Conservation (phyloP, 2,888 invertebrate genomes). For the Xestia ashworthii region DNA sequence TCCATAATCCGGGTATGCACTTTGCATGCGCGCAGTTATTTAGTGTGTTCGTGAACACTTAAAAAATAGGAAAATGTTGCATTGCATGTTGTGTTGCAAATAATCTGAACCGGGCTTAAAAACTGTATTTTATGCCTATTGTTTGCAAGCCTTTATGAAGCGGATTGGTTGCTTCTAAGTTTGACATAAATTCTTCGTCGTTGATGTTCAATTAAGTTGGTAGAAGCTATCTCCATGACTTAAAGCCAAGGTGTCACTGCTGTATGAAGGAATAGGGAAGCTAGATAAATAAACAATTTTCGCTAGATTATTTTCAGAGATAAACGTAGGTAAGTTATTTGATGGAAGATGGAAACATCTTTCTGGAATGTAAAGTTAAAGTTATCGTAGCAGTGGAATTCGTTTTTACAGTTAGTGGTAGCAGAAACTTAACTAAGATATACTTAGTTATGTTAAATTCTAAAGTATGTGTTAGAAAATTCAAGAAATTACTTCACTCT, state of each 20-base stretch:
- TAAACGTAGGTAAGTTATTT: conserved; percentile 18
- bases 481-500: too few species aligned
- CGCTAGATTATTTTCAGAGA: conserved; percentile 25
- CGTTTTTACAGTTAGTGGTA: conserved; percentile 4
- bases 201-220: conserved; percentile 53
- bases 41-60: neutral
- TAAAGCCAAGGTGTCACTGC: neutral
- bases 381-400: conserved; percentile 3
- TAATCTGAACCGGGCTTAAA: neutral
- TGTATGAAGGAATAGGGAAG: neutral
- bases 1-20: neutral
- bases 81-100: neutral
- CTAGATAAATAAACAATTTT: conserved; percentile 11
- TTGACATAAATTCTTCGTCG: conserved; percentile 50
- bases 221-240: conserved; percentile 14
- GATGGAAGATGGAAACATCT: conserved; percentile 4
- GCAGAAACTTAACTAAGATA: neutral
- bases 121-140: conserved; percentile 39
- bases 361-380: conserved; percentile 11
- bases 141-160: conserved; percentile 25
- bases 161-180: conserved; percentile 14
- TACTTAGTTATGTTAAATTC: neutral
- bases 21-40: neutral
- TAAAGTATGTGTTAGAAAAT: neutral
- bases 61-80: neutral